These are phyloP conservation scores for Cuniculus paca DNA, from an alignment of 2,797 vertebrate species.

Conservation along the genomic window DNA sequence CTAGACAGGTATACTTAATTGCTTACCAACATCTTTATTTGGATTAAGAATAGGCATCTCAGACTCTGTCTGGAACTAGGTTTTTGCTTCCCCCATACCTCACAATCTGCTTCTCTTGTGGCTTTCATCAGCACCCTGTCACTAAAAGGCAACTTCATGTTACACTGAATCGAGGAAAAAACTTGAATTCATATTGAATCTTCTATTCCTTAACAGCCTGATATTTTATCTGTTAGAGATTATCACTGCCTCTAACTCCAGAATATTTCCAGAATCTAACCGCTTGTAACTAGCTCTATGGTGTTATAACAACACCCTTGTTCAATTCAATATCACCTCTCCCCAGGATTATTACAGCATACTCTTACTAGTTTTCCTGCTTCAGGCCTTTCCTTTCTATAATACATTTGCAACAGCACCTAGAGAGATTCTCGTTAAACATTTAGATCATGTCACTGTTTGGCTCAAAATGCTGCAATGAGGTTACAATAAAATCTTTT, in stretches of 20 bases:
- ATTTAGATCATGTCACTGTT: not conserved
- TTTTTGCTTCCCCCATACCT: not conserved
- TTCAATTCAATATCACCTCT: not conserved
- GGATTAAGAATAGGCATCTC: not conserved
- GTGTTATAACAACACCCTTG: not conserved
- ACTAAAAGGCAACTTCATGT: conserved; percentile 8
- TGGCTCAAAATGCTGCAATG: conserved; percentile 15
- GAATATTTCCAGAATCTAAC: not conserved
- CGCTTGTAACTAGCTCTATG: not conserved
- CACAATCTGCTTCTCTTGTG: not conserved
- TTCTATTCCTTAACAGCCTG: not conserved
- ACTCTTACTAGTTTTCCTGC: not conserved
- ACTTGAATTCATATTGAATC: not conserved
- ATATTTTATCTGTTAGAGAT: conserved; percentile 26
- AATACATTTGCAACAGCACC: conserved; percentile 18
- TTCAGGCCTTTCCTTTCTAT: not conserved
- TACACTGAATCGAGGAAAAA: not conserved
- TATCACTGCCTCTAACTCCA: not conserved
- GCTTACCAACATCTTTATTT: not conserved
- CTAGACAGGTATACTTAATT: not conserved
- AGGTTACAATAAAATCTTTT: not conserved
- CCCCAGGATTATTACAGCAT: not conserved
- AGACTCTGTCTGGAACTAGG: not conserved
- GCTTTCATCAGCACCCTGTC: not conserved
- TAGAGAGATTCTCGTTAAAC: not conserved